A percentile compares a stretch with the other conserved stretches of the same genome.
Evolutionary conservation across 1,140 invertebrate species (phyloP).

Genomic region (Caerostris extrusa): DNA sequence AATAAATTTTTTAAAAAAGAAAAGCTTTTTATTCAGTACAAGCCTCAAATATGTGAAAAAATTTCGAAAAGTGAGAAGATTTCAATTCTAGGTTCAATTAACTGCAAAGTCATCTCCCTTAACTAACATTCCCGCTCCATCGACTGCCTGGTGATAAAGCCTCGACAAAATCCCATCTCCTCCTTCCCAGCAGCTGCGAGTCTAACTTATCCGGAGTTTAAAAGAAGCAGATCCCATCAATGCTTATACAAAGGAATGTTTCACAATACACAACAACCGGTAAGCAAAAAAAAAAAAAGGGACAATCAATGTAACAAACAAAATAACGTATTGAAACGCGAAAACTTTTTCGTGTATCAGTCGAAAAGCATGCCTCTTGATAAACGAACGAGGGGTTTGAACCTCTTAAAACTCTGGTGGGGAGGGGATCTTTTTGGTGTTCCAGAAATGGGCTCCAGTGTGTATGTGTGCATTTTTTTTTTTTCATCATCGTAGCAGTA

Average conservation of each 20-base stretch:
- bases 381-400: constrained; percentile 66
- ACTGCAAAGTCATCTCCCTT: constrained; percentile 28
- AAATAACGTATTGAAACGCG: constrained; percentile 74
- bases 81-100: constrained; percentile 45
- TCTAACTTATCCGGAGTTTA: constrained; percentile 68
- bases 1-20: background rate
- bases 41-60: background rate
- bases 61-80: background rate
- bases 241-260: constrained; percentile 66
- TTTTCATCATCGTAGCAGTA: constrained; percentile 56
- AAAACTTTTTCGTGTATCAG: constrained; percentile 64
- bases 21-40: background rate
- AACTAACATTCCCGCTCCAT: constrained; percentile 30
- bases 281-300: constrained; percentile 49
- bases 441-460: constrained; percentile 60
- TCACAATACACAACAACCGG: constrained; percentile 45
- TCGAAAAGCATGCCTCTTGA: constrained; percentile 68
- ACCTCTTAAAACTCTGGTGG: constrained; percentile 65
- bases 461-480: constrained; percentile 56
- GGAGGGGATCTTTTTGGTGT: constrained; percentile 70
- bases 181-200: constrained; percentile 9
- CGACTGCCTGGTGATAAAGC: constrained; percentile 53
- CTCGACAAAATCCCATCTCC: constrained; percentile 39
- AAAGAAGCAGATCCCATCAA: constrained; percentile 74
- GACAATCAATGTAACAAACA: constrained; percentile 67